Base-by-base conservation (phyloP, 2,113 vertebrate species). In the Plotosus lineatus region DNA sequence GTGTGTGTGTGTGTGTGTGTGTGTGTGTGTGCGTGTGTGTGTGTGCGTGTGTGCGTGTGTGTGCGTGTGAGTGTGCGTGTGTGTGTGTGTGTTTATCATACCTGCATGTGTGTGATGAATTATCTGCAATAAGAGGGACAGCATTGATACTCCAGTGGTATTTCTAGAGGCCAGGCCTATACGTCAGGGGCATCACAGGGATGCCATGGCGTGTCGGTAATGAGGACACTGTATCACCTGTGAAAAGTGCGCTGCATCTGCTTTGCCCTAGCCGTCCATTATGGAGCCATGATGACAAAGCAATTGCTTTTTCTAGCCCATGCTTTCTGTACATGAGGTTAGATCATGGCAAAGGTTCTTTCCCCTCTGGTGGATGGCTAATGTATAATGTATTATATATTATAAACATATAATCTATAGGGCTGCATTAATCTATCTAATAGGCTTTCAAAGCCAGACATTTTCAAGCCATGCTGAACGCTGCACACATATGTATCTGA, bases 191-290 rank as follows among this genome's bases (percentile, higher is more conserved):
- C 79, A 65, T 82, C 73, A 72, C 55, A 33, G 84, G 61, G 56
- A 81, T 55, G 61, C 79, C 65, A 58, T 77, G 65, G 85, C 15
- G n/a, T 33, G 50, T 61, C 79, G 78, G 61, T 83, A 86, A 86
- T 83, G 82, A 86, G 85, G 81, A 86, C 82, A 83, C 82, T 78
- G 82, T 50, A 77, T 86, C 80, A 86, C 81, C 84, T 85, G 78
- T 75, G 68, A 78, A 53, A n/a, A 42, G 56, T 71, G 48, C 8
- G 51, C 73, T 78, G 84, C 78, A 79, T 85, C 81, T 85, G 81
- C 81, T 77, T 31, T 53, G 61, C 81, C 72, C 82, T 60, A 80
- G 73, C 81, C 75, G 55, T 75, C 66, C 78, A 80, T 85, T 83
- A 83, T 31, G 42, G 56, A 78, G 55, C 75, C 79, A 83, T 83